Base-by-base conservation (phyloP, 1,140 invertebrate species). In the Ceratosolen fusciceps region DNA sequence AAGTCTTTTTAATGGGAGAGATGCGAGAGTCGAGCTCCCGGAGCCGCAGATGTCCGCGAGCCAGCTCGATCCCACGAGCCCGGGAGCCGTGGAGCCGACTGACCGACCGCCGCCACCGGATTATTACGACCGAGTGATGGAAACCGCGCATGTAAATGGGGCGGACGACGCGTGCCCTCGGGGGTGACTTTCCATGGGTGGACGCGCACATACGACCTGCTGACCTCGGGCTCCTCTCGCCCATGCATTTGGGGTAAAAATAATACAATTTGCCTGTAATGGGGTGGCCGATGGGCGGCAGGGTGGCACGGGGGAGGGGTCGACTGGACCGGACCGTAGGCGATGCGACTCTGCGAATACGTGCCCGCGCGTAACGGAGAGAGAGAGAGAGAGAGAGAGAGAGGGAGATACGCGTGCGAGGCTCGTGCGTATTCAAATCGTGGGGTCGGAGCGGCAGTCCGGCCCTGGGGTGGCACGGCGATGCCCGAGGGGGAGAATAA, bases 201-300 rank as follows among this genome's bases (percentile, higher is more conserved):
- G 87, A 89, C 87, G 89, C 87, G 62, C 47, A 39, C 76, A 39
- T 88, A 88, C 88, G 89, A 90, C 90, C 89, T 88, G 88, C 87
- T 89, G 87, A 90, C 90, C 89, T 85, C 79, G 58, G 72, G 65
- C 73, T 78, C 78, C 56, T n/a, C 80, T 52, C 72, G 82, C 80
- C 87, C 85, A 89, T 88, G 86, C 86, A 90, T 90, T 90, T 90
- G 89, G 89, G 90, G 89, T 88, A 90, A 90, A 90, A 90, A 90
- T 90, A 90, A 90, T 90, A 89, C 89, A 90, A 90, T 90, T 90
- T 90, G 87, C 87, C 83, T 84, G 88, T 90, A 90, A 90, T 89
- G 86, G 86, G 86, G 86, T 83, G n/a, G 31, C 0, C 7, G 19
- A 26, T 21, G 29, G 52, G 52, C 34, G 9, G 68, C 47, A 19